Percentiles rank a stretch among this genome's conserved stretches.
phyloP scores from a whole-genome alignment of 2,888 invertebrate genomes.

The Drosophila dives region DNA sequence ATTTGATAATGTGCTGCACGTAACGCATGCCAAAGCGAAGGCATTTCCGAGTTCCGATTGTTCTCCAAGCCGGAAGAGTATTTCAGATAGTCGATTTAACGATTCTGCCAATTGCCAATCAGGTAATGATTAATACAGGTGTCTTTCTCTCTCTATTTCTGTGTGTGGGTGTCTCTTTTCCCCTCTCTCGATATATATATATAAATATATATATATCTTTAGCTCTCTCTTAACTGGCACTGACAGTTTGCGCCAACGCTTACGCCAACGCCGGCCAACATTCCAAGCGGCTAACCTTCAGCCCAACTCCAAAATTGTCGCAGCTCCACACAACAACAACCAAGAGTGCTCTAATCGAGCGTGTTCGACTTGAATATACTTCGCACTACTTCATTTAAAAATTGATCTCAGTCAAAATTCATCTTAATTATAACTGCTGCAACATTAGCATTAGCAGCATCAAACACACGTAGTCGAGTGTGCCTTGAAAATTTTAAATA shows the following conservation, averaged over 20 bases:
- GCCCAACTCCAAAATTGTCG: slow-evolving; percentile 69
- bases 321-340: slow-evolving; percentile 29
- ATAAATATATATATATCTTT: background rate
- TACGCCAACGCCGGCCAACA: slow-evolving; percentile 70
- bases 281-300: slow-evolving; percentile 74
- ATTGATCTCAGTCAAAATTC: background rate
- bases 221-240: slow-evolving; percentile 20
- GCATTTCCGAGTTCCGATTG: slow-evolving; percentile 47
- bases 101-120: slow-evolving; percentile 47
- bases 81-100: slow-evolving; percentile 37
- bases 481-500: background rate
- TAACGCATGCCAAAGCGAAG: slow-evolving; percentile 35
- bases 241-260: slow-evolving; percentile 50
- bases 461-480: background rate
- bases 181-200: background rate
- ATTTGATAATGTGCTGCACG: slow-evolving; percentile 31
- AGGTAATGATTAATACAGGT: slow-evolving; percentile 15
- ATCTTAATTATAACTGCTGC: background rate
- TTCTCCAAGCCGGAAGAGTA: slow-evolving; percentile 45
- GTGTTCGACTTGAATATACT: background rate
- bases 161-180: slow-evolving; percentile 24
- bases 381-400: background rate
- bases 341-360: background rate
- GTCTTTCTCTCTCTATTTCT: slow-evolving; percentile 4
- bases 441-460: background rate